A percentile compares a stretch with the other conserved stretches of the same genome.
These are phyloP conservation scores for Atractosteus spatula DNA, from an alignment of 2,113 vertebrate genomes.

Conservation along the genomic window DNA sequence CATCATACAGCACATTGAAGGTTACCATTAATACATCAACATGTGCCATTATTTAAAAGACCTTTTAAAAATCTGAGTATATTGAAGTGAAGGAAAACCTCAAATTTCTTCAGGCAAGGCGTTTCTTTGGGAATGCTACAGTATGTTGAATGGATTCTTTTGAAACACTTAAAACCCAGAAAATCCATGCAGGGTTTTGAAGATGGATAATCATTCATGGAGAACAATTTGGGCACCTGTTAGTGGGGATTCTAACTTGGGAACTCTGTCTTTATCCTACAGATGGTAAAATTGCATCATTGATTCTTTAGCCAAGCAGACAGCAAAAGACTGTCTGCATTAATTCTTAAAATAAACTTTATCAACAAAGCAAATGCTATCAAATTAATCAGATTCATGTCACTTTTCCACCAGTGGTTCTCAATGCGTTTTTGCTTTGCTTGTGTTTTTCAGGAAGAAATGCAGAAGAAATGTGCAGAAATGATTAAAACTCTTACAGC, in stretches of 20 bases:
- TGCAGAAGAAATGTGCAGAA: conserved; percentile 54
- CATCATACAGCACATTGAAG: no score
- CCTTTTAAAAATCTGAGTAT: no score
- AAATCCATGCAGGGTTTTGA: no score
- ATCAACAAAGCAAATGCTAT: not conserved
- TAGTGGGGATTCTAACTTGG: not conserved
- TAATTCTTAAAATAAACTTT: conserved; percentile 12
- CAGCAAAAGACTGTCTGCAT: not conserved
- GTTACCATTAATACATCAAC: no score
- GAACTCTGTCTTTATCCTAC: not conserved
- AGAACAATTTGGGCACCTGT: no score
- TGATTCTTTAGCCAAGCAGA: not conserved
- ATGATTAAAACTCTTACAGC: conserved; percentile 62
- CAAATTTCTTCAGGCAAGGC: no score
- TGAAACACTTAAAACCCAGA: no score
- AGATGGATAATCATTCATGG: no score
- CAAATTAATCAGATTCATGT: not conserved
- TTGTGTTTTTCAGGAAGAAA: conserved; percentile 59
- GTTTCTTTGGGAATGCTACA: no score
- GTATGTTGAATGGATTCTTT: no score
- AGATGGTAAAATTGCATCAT: not conserved
- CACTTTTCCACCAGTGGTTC: not conserved
- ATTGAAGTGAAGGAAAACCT: no score
- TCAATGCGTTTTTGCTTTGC: not conserved
- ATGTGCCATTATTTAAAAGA: no score